Conservation (phyloP, 64 coral and sea anemone species). For the Montipora sp. region DNA sequence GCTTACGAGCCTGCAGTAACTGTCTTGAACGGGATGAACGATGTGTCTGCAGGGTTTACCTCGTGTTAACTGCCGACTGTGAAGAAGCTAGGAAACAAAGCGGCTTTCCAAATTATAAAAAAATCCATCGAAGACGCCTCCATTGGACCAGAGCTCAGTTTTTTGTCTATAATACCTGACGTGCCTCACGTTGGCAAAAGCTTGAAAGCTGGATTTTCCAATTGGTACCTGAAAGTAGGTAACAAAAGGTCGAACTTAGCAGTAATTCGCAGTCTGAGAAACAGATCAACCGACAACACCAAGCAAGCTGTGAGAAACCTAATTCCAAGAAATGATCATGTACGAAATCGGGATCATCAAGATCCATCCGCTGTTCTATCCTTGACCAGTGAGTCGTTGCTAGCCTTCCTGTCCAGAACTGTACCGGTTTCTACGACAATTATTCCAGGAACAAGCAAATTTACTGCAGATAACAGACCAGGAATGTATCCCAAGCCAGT, state of each 20-base stretch:
- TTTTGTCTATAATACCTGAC: conserved; percentile 19
- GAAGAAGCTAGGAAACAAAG: conserved; percentile 27
- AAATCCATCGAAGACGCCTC: neutral
- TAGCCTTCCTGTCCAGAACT: no score
- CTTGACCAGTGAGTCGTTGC: no score
- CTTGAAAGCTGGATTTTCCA: conserved; percentile 60
- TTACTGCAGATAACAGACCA: conserved; percentile 65
- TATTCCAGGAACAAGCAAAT: conserved; percentile 52
- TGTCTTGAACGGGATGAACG: conserved; percentile 40
- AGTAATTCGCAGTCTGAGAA: conserved; percentile 6
- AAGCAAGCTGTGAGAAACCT: conserved; percentile 16
- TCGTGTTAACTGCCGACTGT: conserved; percentile 16
- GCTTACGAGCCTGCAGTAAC: conserved; percentile 43
- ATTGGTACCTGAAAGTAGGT: conserved; percentile 40
- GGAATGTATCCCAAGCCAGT: conserved; percentile 72
- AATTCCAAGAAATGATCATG: conserved; percentile 33
- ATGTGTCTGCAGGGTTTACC: conserved; percentile 39
- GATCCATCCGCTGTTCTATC: neutral
- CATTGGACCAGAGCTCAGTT: conserved; percentile 11
- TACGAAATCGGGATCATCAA: conserved; percentile 34
- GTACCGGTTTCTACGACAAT: conserved; percentile 50
- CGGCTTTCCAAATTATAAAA: no score
- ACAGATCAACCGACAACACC: neutral
- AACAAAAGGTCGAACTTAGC: conserved; percentile 21
- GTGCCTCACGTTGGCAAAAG: conserved; percentile 44